These are phyloP conservation scores for Meleagris gallopavo DNA, from an alignment of 2,113 vertebrate genomes.

Conservation along the genomic window DNA sequence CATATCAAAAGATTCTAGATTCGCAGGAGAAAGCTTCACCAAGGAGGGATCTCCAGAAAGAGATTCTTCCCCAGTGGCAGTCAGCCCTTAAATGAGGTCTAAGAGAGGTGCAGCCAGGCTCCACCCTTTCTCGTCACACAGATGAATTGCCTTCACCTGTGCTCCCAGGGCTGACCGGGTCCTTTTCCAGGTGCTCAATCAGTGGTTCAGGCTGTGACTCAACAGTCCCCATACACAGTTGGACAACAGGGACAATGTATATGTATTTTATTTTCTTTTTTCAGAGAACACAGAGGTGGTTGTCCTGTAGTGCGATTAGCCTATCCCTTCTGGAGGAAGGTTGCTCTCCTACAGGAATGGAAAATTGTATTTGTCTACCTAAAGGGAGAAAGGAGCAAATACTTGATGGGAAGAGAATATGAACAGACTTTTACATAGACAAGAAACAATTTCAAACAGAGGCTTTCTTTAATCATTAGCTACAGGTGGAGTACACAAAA, in stretches of 20 bases:
- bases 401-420: neutral
- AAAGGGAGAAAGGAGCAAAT: neutral
- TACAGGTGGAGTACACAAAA: neutral
- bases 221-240: neutral
- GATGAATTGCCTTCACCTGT: too few species aligned
- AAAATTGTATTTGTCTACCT: neutral
- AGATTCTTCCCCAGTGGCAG: too few species aligned
- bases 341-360: neutral
- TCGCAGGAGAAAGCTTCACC: too few species aligned
- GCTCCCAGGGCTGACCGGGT: too few species aligned
- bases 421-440: neutral
- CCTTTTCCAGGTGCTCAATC: too few species aligned
- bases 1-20: too few species aligned
- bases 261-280: neutral
- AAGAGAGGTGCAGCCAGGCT: too few species aligned
- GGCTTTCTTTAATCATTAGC: neutral
- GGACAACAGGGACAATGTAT: neutral
- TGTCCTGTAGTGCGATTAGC: neutral
- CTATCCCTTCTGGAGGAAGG: neutral
- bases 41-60: too few species aligned
- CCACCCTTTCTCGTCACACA: too few species aligned
- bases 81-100: too few species aligned
- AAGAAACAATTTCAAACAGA: neutral
- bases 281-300: neutral
- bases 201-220: too few species aligned